Conservation (phyloP, 2,888 invertebrate genomes). For the Agriopis leucophaearia region DNA sequence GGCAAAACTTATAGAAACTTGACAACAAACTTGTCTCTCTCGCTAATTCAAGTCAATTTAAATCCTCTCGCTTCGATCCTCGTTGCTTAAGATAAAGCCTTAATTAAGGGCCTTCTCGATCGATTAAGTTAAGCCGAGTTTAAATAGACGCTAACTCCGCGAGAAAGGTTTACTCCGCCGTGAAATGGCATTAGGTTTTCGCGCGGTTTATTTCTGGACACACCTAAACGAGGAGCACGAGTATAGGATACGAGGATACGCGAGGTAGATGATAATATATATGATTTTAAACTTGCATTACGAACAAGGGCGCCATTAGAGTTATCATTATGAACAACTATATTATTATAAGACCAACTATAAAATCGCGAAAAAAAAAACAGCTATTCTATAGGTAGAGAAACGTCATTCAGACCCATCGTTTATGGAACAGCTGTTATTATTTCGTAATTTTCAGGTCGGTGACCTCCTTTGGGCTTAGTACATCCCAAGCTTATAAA, state of each 20-base stretch:
- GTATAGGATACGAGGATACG: neutral
- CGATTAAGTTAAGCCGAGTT: conserved; percentile 86
- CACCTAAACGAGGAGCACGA: conserved; percentile 9
- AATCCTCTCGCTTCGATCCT: conserved; percentile 76
- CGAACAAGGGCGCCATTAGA: too few relatives aligned
- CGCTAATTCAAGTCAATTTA: conserved; percentile 72
- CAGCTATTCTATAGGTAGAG: too few relatives aligned
- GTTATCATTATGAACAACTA: too few relatives aligned
- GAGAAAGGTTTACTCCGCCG: conserved; percentile 86
- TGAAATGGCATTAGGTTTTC: conserved; percentile 87
- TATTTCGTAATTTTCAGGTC: too few relatives aligned
- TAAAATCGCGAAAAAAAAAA: too few relatives aligned
- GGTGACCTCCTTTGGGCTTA: too few relatives aligned
- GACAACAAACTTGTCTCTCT: conserved; percentile 54
- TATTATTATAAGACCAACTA: too few relatives aligned
- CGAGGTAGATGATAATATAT: too few relatives aligned
- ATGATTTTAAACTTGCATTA: too few relatives aligned
- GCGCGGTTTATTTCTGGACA: conserved; percentile 74
- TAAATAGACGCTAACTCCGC: conserved; percentile 85
- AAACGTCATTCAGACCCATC: too few relatives aligned
- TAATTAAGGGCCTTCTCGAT: conserved; percentile 86
- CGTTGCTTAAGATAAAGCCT: conserved; percentile 82
- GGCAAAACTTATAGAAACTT: conserved; percentile 30
- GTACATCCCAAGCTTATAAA: too few relatives aligned
- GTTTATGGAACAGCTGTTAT: too few relatives aligned